phyloP scores from a whole-genome alignment of 2,888 invertebrate genomes.

The Eupithecia vulgata region DNA sequence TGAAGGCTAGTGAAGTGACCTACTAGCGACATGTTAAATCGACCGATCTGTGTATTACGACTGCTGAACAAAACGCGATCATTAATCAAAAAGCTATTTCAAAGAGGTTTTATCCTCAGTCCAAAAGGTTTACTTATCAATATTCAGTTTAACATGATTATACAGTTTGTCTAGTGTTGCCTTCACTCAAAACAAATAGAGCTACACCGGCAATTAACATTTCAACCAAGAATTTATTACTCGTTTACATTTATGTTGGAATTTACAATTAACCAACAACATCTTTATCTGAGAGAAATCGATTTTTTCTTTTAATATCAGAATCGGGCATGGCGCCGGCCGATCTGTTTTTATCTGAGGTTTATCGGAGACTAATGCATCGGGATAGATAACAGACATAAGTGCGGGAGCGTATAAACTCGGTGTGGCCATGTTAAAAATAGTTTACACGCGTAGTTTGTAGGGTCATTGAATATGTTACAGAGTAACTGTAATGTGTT shows the following conservation, averaged over 20 bases:
- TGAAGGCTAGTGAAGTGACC: constrained; percentile 52
- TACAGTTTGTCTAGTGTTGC: constrained; percentile 15
- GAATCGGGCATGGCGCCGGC: constrained; percentile 80
- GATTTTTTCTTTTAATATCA: constrained; percentile 79
- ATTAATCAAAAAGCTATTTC: constrained; percentile 25
- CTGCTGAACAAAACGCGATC: constrained; percentile 24
- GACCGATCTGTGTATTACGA: constrained; percentile 42
- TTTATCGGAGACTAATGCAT: constrained; percentile 84
- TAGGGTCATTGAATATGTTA: constrained; percentile 56
- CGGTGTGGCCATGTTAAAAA: constrained; percentile 83
- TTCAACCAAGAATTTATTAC: constrained; percentile 60
- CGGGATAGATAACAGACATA: constrained; percentile 77
- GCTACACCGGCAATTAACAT: constrained; percentile 50
- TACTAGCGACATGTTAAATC: constrained; percentile 51
- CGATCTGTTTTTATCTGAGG: constrained; percentile 80
- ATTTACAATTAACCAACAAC: constrained; percentile 80
- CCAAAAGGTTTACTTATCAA: constrained; percentile 4
- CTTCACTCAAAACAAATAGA: constrained; percentile 47
- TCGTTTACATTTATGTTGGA: constrained; percentile 67
- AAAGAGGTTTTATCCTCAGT: constrained; percentile 16
- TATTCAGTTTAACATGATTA: constrained; percentile 1
- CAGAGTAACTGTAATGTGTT: constrained; percentile 21
- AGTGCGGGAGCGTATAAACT: constrained; percentile 82
- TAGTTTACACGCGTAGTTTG: constrained; percentile 81
- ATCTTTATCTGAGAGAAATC: constrained; percentile 77